These are phyloP conservation scores for Dendrocincla tyrannina DNA, from an alignment of 2,797 vertebrate species.

Conservation along the genomic window DNA sequence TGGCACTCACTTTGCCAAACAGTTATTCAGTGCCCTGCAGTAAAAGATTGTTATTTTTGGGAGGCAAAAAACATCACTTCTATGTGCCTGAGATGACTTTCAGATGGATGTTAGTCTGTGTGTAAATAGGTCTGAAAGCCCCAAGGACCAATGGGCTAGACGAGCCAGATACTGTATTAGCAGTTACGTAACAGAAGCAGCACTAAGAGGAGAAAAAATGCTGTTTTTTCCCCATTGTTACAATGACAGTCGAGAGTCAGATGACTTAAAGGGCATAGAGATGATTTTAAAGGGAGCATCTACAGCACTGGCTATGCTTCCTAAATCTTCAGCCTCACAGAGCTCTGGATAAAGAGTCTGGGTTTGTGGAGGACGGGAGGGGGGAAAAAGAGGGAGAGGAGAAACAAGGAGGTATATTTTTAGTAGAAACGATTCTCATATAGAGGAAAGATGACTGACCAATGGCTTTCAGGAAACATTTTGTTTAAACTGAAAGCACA, in stretches of 20 bases:
- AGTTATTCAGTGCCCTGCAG: slow-evolving; percentile 9
- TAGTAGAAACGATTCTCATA: neutral
- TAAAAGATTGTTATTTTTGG: slow-evolving; percentile 38
- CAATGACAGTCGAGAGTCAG: neutral
- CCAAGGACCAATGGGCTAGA: neutral
- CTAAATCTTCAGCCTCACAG: neutral
- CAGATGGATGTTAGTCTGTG: slow-evolving; percentile 40
- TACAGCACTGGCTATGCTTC: neutral
- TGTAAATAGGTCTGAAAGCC: slow-evolving; percentile 53
- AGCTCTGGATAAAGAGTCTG: neutral
- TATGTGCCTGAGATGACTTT: slow-evolving; percentile 10
- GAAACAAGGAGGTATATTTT: neutral
- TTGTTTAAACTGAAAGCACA: neutral
- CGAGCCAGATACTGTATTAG: neutral
- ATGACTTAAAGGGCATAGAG: neutral
- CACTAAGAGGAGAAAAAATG: neutral
- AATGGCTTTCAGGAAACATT: neutral
- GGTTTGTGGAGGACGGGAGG: accelerated
- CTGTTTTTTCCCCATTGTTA: neutral
- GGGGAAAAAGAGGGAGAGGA: neutral
- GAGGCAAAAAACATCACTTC: neutral
- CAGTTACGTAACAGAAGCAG: slow-evolving; percentile 31
- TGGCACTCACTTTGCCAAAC: neutral
- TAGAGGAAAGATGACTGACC: neutral
- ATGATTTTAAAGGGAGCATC: neutral